A percentile compares a stretch with the other conserved stretches of the same genome.
Evolutionary conservation across 2,113 vertebrate genomes (phyloP).

Genomic region (Cinclus cinclus): DNA sequence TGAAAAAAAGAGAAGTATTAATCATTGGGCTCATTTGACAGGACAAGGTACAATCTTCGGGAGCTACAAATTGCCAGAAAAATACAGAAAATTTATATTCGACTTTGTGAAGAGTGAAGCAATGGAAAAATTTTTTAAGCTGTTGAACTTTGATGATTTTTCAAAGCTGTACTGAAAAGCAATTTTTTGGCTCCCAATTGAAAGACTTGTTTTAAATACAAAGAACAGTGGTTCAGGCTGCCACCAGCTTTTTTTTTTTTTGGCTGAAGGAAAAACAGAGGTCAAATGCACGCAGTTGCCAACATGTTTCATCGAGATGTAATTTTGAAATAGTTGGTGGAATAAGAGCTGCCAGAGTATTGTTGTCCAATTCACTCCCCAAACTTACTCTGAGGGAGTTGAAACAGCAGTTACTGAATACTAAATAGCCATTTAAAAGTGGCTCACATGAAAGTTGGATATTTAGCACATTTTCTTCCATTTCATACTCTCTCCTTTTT

Average conservation of each 20-base stretch:
- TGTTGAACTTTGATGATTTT: neutral
- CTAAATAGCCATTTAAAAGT: neutral
- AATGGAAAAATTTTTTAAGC: neutral
- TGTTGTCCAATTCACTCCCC: neutral
- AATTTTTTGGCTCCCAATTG: neutral
- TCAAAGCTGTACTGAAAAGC: constrained; percentile 6
- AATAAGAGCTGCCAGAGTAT: neutral
- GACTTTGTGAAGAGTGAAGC: neutral
- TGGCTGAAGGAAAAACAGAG: neutral
- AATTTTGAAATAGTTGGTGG: neutral
- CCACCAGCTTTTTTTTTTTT: neutral
- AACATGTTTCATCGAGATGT: neutral
- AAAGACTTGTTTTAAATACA: constrained; percentile 40
- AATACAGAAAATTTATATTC: neutral
- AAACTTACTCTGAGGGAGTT: neutral
- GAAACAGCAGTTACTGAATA: neutral
- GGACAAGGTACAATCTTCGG: neutral
- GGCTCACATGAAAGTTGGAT: neutral
- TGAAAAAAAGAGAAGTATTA: neutral
- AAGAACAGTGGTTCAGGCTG: constrained; percentile 5
- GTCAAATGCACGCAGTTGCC: neutral
- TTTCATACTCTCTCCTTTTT: neutral
- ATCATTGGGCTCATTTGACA: neutral
- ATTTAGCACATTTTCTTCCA: neutral
- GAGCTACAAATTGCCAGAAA: neutral